Evolutionary conservation across 2,113 vertebrate species (phyloP).

Genomic region (Ammodytes dubius): DNA sequence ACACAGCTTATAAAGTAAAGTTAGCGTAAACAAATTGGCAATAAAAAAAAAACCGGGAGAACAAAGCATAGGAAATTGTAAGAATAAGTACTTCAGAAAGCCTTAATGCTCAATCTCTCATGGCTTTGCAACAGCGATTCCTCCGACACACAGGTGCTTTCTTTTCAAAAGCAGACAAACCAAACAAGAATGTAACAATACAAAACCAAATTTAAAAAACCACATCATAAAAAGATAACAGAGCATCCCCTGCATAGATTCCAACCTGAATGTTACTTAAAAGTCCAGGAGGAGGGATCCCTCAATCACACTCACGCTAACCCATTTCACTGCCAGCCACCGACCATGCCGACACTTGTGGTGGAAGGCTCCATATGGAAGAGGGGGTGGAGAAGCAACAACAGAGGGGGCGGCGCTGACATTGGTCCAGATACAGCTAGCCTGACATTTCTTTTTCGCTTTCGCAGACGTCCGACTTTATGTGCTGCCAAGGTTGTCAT

Average conservation of each 20-base stretch:
- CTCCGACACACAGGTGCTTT: slow-evolving; percentile 28
- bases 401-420: slow-evolving; percentile 12
- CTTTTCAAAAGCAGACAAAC: slow-evolving; percentile 35
- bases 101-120: slow-evolving; percentile 63
- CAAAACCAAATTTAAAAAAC: background rate
- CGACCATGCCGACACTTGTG: slow-evolving; percentile 19
- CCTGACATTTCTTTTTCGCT: slow-evolving; percentile 52
- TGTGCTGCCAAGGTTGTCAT: slow-evolving; percentile 52
- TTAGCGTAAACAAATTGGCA: slow-evolving; percentile 40
- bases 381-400: background rate
- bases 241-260: slow-evolving; percentile 68
- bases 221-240: background rate
- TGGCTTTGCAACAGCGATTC: slow-evolving; percentile 63
- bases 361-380: slow-evolving; percentile 14
- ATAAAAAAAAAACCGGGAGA: slow-evolving; percentile 39
- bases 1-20: slow-evolving; percentile 52
- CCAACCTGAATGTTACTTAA: slow-evolving; percentile 64
- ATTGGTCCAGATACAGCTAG: slow-evolving; percentile 42
- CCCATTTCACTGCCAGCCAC: slow-evolving; percentile 32
- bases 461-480: slow-evolving; percentile 43
- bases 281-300: slow-evolving; percentile 37
- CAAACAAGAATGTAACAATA: slow-evolving; percentile 31
- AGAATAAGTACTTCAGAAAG: slow-evolving; percentile 34
- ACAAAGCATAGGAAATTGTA: slow-evolving; percentile 36
- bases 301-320: slow-evolving; percentile 21